Percentiles rank a stretch among this genome's conserved stretches.
These are phyloP conservation scores for Eucidaris tribuloides DNA, from an alignment of 35 echinoderm and acorn worm genomes.

Conservation along the genomic window DNA sequence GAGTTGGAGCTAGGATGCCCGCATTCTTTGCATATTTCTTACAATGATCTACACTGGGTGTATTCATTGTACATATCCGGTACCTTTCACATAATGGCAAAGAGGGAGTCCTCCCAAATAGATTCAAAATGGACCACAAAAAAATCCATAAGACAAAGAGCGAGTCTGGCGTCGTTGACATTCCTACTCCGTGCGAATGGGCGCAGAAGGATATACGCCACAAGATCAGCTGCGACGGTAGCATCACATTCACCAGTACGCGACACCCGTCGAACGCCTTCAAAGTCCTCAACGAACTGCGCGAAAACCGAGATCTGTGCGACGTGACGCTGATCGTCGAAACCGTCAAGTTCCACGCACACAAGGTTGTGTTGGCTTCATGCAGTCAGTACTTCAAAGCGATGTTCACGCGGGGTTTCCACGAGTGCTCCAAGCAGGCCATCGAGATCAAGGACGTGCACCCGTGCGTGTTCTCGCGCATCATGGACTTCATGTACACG, in stretches of 20 bases:
- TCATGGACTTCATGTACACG: slow-evolving; percentile 96
- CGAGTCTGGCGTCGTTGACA: slow-evolving; percentile 2
- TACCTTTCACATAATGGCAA: slow-evolving; percentile 61
- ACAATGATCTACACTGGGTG: slow-evolving; percentile 27
- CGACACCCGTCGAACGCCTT: slow-evolving; percentile 77
- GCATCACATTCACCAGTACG: slow-evolving; percentile 67
- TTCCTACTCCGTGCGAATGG: background rate
- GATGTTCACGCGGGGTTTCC: slow-evolving; percentile 89
- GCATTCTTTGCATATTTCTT: background rate
- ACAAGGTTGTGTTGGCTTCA: slow-evolving; percentile 84
- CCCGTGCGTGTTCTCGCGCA: slow-evolving; percentile 78
- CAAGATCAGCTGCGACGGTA: slow-evolving; percentile 33
- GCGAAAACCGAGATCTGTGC: slow-evolving; percentile 70
- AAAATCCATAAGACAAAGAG: background rate
- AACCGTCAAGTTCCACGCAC: slow-evolving; percentile 75
- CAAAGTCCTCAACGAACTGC: slow-evolving; percentile 72
- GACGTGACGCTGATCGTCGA: slow-evolving; percentile 85
- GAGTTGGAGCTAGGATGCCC: background rate
- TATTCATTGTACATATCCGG: background rate
- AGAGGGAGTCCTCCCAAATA: slow-evolving; percentile 31
- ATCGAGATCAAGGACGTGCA: slow-evolving; percentile 93
- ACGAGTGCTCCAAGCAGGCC: slow-evolving; percentile 74
- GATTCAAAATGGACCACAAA: slow-evolving; percentile 33
- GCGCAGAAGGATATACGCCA: background rate
- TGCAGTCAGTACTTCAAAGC: slow-evolving; percentile 94